Base-by-base conservation (phyloP, 1,140 invertebrate genomes). In the Conopomorpha cramerella region DNA sequence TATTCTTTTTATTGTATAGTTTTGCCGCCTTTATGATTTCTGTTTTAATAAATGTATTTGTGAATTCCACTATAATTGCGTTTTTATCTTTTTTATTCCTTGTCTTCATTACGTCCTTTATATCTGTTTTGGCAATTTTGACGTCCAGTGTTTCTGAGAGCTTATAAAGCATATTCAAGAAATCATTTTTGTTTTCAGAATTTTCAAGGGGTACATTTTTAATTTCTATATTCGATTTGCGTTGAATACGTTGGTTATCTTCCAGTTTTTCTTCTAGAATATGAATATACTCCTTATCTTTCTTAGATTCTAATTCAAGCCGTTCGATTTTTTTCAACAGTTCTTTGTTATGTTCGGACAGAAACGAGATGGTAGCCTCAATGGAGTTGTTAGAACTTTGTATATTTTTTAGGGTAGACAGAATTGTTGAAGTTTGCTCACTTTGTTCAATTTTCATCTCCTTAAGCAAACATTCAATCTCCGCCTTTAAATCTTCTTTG, bases 251-350 rank as follows among this genome's bases (percentile, higher is more conserved):
- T 30, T 34, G 26, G 16, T 38, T 18, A 13, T 41, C 39, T 14
- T 45, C 43, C 2, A 45, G 15, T 28, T 45, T 45, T 8, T 38
- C 26, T 15, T 45, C 43, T 7, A 41, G 18, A 39, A 46, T 7
- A 38, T 44, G 26, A 38, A 38, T 47, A 41, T 45, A 36, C 43
- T 48, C 25, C 14, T 15, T 35, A 42, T 45, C 31, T 41, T 43
- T 25, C 46, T 43, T 2, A 35, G 30, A 39, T 45, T 46, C 8
- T 25, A 19, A 16, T 34, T 35, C 19, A 23, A 23, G 4, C 10
- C 10, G 19, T 10, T 23, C 19, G 10, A 23, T 23, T 23, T 23
- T 23, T 10, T 23, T 23, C 10, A 6, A 6, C 4, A 23, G 10
- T 10, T 23, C 19, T 6, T 23, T 10, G 19, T 23, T 23, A 6